Conservation (phyloP, 2,888 invertebrate species). For the Leptogaster cylindrica region DNA sequence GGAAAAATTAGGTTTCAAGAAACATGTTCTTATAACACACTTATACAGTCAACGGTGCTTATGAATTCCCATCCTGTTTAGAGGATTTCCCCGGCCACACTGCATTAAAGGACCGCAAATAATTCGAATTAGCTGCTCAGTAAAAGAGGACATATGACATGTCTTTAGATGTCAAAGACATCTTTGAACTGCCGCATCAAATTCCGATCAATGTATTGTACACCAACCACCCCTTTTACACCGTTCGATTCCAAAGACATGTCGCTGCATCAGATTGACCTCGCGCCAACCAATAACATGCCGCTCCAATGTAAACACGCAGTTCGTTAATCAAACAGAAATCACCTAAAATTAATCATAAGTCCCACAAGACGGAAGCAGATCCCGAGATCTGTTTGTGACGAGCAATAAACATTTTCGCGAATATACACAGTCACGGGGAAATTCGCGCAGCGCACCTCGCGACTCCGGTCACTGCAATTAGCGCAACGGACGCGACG, state of each 20-base stretch:
- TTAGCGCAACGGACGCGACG: neutral
- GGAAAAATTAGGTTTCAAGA: no score
- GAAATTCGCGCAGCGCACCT: neutral
- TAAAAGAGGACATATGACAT: no score
- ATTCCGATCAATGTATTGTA: neutral
- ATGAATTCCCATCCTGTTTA: no score
- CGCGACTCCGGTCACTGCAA: neutral
- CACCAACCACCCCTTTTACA: neutral
- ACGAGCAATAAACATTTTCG: constrained; percentile 4
- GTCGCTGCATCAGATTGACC: neutral
- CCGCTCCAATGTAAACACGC: constrained; percentile 30
- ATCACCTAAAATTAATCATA: constrained; percentile 42
- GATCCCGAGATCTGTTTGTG: constrained; percentile 20
- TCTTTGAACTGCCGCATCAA: neutral
- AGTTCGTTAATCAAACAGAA: constrained; percentile 40
- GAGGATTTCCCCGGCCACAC: neutral
- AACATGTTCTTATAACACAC: no score
- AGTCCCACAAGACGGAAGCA: constrained; percentile 23
- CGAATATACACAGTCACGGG: neutral
- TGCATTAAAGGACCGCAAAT: neutral
- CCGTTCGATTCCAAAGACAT: constrained; percentile 33
- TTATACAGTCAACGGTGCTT: no score
- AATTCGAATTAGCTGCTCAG: no score
- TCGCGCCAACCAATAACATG: constrained; percentile 13
- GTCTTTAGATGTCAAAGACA: no score